These are phyloP conservation scores for Reticulitermes lucifugus DNA, from an alignment of 2,888 invertebrate species.

Conservation along the genomic window DNA sequence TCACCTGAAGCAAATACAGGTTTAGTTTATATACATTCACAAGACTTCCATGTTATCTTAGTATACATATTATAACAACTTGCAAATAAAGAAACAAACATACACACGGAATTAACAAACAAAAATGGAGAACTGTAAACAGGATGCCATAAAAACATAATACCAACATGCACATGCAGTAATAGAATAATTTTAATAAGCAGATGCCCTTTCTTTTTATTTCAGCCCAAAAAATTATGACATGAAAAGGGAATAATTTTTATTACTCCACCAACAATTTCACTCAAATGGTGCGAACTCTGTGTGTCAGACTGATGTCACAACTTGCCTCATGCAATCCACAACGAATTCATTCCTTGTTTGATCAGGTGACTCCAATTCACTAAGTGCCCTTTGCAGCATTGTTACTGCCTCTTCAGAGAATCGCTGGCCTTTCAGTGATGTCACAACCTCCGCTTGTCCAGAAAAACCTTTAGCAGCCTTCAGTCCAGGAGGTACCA, in stretches of 20 bases:
- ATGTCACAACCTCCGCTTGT: slow-evolving; percentile 74
- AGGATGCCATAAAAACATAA: slow-evolving; percentile 6
- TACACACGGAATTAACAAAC: background rate
- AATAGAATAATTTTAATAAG: slow-evolving; percentile 32
- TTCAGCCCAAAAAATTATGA: background rate
- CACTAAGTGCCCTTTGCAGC: slow-evolving; percentile 64
- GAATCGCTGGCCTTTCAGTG: slow-evolving; percentile 75
- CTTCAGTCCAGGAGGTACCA: slow-evolving; percentile 71
- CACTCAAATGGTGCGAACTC: background rate
- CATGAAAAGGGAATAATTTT: background rate
- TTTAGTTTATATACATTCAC: background rate
- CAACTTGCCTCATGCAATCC: slow-evolving; percentile 73
- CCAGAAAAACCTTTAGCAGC: slow-evolving; percentile 71
- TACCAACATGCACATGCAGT: slow-evolving; percentile 27
- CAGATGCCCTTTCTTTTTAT: background rate
- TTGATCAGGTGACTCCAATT: slow-evolving; percentile 38
- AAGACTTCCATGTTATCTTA: background rate
- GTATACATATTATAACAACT: background rate
- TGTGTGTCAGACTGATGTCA: slow-evolving; percentile 65
- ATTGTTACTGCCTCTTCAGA: slow-evolving; percentile 72
- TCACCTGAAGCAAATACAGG: too few species aligned
- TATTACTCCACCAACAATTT: background rate
- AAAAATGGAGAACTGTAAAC: slow-evolving; percentile 11
- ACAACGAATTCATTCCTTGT: slow-evolving; percentile 70
- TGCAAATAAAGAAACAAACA: background rate